Conservation (phyloP, 2,888 invertebrate species). For the Drosophila maculinotata region DNA sequence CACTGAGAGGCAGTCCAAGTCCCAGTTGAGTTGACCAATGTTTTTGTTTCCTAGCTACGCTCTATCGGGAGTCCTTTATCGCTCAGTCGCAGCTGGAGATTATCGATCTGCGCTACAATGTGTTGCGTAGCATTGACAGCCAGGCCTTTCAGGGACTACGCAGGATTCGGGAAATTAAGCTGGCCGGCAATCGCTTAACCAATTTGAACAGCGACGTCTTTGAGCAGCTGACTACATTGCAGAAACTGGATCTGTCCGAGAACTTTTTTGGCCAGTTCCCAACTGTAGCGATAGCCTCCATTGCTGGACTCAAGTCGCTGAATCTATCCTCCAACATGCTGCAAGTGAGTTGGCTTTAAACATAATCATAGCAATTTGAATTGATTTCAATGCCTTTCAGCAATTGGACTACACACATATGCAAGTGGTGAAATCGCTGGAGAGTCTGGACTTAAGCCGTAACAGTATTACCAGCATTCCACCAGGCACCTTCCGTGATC, state of each 20-base stretch:
- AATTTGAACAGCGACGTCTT: slow-evolving; percentile 94
- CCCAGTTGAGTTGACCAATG: background rate
- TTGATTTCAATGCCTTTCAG: slow-evolving; percentile 84
- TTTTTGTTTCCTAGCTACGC: slow-evolving; percentile 86
- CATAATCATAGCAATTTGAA: background rate
- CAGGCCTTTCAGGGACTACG: slow-evolving; percentile 90
- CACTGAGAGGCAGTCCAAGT: background rate
- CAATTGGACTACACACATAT: slow-evolving; percentile 91
- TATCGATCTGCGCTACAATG: slow-evolving; percentile 92
- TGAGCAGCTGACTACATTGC: slow-evolving; percentile 89
- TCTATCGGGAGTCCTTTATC: slow-evolving; percentile 89
- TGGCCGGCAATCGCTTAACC: slow-evolving; percentile 91
- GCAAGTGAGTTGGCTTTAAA: slow-evolving; percentile 87
- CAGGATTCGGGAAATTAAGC: slow-evolving; percentile 89
- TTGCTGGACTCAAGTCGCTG: slow-evolving; percentile 89
- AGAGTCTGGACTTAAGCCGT: slow-evolving; percentile 92
- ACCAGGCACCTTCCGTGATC: slow-evolving; percentile 92
- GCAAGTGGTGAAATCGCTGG: slow-evolving; percentile 88
- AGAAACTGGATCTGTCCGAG: slow-evolving; percentile 92
- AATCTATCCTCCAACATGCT: slow-evolving; percentile 95
- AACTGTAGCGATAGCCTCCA: slow-evolving; percentile 90
- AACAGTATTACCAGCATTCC: slow-evolving; percentile 93
- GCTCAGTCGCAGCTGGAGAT: slow-evolving; percentile 90
- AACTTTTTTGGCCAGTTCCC: slow-evolving; percentile 95
- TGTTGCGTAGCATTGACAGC: slow-evolving; percentile 91